These are phyloP conservation scores for Oscheius myriophilus DNA, from an alignment of 2,888 invertebrate species.

Conservation along the genomic window DNA sequence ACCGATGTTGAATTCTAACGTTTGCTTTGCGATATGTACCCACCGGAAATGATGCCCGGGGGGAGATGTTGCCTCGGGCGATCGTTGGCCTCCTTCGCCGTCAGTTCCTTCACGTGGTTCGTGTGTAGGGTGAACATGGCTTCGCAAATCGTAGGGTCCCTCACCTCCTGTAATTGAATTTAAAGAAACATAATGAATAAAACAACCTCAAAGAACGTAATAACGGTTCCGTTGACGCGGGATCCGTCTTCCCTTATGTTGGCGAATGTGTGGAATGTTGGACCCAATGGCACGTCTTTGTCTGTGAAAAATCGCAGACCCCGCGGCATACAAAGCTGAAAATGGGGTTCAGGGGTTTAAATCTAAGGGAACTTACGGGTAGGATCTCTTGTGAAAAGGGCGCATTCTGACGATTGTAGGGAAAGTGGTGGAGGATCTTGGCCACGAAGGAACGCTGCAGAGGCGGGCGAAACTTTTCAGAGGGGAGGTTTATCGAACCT, in stretches of 20 bases:
- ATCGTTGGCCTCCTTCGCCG: constrained; percentile 35
- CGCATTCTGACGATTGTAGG: constrained; percentile 82
- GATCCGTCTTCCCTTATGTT: constrained; percentile 96
- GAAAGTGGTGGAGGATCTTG: constrained; percentile 92
- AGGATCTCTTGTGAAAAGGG: constrained; percentile 81
- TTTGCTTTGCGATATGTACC: no score
- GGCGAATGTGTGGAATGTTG: constrained; percentile 89
- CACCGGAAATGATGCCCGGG: constrained; percentile 59
- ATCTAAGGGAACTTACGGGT: constrained; percentile 80
- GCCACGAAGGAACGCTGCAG: constrained; percentile 92
- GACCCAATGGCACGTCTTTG: constrained; percentile 78
- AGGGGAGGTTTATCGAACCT: neutral
- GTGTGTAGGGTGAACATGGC: constrained; percentile 95
- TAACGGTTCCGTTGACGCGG: constrained; percentile 90
- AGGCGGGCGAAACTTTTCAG: constrained; percentile 77
- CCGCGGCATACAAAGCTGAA: constrained; percentile 90
- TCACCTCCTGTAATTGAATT: constrained; percentile 77
- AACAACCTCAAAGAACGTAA: constrained; percentile 88
- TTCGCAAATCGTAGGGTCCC: constrained; percentile 88
- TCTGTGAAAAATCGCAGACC: constrained; percentile 94
- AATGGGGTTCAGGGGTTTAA: constrained; percentile 34
- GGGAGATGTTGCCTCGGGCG: constrained; percentile 48
- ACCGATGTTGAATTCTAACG: no score
- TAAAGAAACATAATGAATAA: neutral
- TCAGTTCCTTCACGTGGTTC: constrained; percentile 71